Conservation (phyloP, 2,797 vertebrate genomes). For the Anabacerthia variegaticeps region DNA sequence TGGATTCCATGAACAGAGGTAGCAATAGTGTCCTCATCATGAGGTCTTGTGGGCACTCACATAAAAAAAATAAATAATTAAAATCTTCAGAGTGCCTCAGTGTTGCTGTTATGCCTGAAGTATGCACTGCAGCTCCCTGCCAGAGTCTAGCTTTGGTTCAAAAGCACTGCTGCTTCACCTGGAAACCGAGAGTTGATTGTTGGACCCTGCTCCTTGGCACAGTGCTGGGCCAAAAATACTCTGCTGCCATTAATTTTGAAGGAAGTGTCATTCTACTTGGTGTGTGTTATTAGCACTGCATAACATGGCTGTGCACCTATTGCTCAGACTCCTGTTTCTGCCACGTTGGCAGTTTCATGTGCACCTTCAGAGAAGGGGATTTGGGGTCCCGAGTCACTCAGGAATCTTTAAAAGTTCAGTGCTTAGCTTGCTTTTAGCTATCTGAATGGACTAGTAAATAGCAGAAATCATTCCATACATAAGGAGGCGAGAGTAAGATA, state of each 20-base stretch:
- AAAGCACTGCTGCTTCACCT: neutral
- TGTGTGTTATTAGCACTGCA: neutral
- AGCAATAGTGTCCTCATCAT: neutral
- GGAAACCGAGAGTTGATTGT: neutral
- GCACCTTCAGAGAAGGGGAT: neutral
- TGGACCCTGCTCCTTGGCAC: neutral
- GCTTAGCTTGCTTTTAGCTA: neutral
- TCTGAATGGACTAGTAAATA: neutral
- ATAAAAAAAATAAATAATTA: neutral
- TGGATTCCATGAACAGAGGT: neutral
- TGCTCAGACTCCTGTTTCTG: neutral
- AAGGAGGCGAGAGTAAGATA: neutral
- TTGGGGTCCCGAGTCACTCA: neutral
- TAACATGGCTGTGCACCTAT: neutral
- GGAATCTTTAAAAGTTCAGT: neutral
- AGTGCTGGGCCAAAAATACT: neutral
- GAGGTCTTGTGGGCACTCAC: neutral
- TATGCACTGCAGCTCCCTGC: neutral
- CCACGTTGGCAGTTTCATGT: neutral
- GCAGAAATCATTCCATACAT: neutral
- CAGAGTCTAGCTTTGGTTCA: neutral
- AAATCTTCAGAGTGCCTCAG: neutral
- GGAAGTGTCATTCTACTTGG: neutral
- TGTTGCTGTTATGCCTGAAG: neutral
- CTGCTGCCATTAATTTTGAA: neutral